A percentile compares a stretch with the other conserved stretches of the same genome.
phyloP scores from a whole-genome alignment of 2,797 vertebrate species.

The Takifugu ocellatus region DNA sequence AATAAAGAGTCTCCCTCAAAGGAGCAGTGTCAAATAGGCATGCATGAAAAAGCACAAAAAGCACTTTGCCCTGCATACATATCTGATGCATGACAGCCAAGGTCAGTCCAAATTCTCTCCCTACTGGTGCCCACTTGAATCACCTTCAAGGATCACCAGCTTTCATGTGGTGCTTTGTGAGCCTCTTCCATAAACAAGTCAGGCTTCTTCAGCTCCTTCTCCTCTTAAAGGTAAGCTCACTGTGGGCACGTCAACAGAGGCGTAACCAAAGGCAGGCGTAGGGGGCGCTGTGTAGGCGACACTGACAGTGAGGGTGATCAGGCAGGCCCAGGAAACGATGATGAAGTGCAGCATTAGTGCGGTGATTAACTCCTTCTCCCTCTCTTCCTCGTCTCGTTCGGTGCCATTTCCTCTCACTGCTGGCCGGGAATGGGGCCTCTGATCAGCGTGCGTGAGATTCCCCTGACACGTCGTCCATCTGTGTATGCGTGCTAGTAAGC shows the following conservation, averaged over 20 bases:
- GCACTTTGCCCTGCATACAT: conserved; percentile 53
- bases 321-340: conserved; percentile 76
- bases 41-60: conserved; percentile 61
- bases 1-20: conserved; percentile 59
- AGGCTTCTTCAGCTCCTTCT: conserved; percentile 29
- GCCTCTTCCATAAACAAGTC: conserved; percentile 47
- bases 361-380: conserved; percentile 81
- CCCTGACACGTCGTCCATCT: conserved; percentile 74
- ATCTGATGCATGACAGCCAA: conserved; percentile 54
- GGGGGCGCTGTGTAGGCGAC: conserved; percentile 65
- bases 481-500: conserved; percentile 62
- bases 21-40: conserved; percentile 60
- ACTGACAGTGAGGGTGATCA: conserved; percentile 54
- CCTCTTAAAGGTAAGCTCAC: conserved; percentile 29
- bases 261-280: conserved; percentile 34
- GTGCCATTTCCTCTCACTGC: conserved; percentile 79
- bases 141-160: conserved; percentile 66
- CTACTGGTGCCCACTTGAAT: conserved; percentile 35
- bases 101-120: conserved; percentile 50
- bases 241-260: conserved; percentile 10
- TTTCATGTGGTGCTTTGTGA: conserved; percentile 41
- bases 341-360: conserved; percentile 81
- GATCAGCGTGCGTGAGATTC: conserved; percentile 74
- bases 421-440: conserved; percentile 62
- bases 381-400: conserved; percentile 78